A percentile compares a stretch with the other conserved stretches of the same genome.
phyloP scores from a whole-genome alignment of 2,797 vertebrate genomes.

The Phalloptychus januarius region DNA sequence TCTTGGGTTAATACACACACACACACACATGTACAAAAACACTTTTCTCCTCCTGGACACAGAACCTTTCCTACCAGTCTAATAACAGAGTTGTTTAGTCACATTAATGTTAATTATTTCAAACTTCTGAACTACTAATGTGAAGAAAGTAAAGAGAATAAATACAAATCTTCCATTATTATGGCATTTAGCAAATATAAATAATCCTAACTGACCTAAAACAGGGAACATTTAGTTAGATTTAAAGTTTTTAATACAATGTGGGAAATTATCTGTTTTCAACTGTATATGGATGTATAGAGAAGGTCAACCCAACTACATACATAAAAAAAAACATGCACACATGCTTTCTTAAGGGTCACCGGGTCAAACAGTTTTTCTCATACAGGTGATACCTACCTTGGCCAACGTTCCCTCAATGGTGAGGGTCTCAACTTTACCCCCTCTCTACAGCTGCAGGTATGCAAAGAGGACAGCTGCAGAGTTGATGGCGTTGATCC shows the following conservation, averaged over 20 bases:
- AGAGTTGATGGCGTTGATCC: constrained; percentile 59
- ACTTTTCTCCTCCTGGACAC: not conserved
- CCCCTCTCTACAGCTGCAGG: constrained; percentile 85
- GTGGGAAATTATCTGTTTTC: not conserved
- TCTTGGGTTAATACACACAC: not conserved
- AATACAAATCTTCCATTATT: not conserved
- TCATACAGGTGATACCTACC: constrained; percentile 81
- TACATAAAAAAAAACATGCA: not conserved
- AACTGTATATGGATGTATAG: not conserved
- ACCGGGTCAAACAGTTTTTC: constrained; percentile 85
- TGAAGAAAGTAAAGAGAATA: not conserved
- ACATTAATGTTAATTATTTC: not conserved
- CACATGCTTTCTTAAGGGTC: constrained; percentile 78
- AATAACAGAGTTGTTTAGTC: not conserved
- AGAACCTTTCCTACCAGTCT: not conserved
- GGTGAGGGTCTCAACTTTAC: constrained; percentile 80
- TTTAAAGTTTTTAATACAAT: not conserved
- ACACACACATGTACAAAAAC: not conserved
- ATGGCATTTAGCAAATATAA: not conserved
- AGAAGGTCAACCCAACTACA: not conserved
- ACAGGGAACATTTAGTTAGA: not conserved
- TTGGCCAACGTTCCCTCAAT: constrained; percentile 83
- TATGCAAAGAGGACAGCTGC: constrained; percentile 76
- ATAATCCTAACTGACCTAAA: not conserved
- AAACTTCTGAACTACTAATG: not conserved